These are phyloP conservation scores for Glyptemys insculpta DNA, from an alignment of 2,797 vertebrate species.

Conservation along the genomic window DNA sequence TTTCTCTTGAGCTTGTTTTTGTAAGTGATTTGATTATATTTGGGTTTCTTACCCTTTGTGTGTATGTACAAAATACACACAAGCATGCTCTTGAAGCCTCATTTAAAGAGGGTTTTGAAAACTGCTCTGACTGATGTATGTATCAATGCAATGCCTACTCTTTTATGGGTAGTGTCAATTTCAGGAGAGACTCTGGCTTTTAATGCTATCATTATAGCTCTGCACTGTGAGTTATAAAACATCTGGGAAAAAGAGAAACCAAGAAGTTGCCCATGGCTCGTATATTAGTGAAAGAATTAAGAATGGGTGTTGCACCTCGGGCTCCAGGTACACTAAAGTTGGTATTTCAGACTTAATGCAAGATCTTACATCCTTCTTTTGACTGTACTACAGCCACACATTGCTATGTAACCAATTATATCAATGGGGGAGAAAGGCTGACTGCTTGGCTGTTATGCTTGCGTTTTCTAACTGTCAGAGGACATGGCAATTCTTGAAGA, in stretches of 20 bases:
- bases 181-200: constrained; percentile 20
- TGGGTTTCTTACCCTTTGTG: constrained; percentile 23
- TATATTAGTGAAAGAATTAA: not conserved
- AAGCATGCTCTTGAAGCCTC: not conserved
- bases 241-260: constrained; percentile 29
- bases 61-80: not conserved
- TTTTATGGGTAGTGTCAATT: not conserved
- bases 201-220: not conserved
- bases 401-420: not conserved
- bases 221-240: not conserved
- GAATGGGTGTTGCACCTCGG: not conserved
- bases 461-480: not conserved
- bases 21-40: constrained; percentile 2
- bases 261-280: not conserved
- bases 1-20: not conserved
- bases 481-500: not conserved
- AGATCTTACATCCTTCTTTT: not conserved
- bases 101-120: not conserved
- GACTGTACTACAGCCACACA: not conserved
- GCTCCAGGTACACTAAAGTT: not conserved
- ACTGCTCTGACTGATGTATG: not conserved
- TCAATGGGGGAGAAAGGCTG: not conserved
- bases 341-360: not conserved
- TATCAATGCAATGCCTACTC: not conserved
- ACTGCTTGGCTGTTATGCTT: no score